Evolutionary conservation across 2,888 invertebrate species (phyloP), one percentile per base, ranked within the genome.

Genomic region (Onchidella celtica): DNA sequence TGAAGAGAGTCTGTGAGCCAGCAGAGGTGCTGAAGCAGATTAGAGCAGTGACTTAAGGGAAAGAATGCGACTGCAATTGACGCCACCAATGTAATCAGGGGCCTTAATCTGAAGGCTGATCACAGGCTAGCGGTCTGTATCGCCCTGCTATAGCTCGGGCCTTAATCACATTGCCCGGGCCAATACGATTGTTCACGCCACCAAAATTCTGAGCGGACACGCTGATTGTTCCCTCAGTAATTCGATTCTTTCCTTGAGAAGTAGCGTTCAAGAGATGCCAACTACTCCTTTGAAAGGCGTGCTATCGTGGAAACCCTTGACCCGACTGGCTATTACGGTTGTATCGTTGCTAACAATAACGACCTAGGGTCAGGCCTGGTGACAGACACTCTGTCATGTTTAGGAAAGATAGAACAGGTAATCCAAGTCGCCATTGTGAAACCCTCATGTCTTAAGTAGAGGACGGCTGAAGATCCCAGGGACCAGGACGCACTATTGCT

Each of bases 141-240:
- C n/a, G 34, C 27, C 32, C 29, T 24, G 2, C 2, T 0, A 27
- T 32, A 24, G 40, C 32, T 61, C 34, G 14, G 6, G 4, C 29
- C 32, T 59, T 79, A 79, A 72, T 79, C 79, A 70, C 69, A 72
- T 79, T 79, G 32, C 36, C 65, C 63, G 38, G 63, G 24, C 34
- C 24, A 57, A 4, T 34, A 65, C 32, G 27, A 63, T 34, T 70
- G 47, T 47, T 47, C 38, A 17, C 24, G 32, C 0, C 11, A 14
- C 32, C 36, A 47, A 63, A 38, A 72, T 63, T 38, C 32, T 21
- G n/a, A 78, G 29, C 40, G 70, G 61, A 78, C 36, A 29, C 14
- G 61, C n/a, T 63, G 63, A 63, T 65, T 79, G 72, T 72, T 59
- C 59, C 24, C 40, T 24, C 29, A 61, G 32, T 70, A 79, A 79